Base-by-base conservation (phyloP, 1,140 invertebrate genomes). In the Pogonomyrmex barbatus region DNA sequence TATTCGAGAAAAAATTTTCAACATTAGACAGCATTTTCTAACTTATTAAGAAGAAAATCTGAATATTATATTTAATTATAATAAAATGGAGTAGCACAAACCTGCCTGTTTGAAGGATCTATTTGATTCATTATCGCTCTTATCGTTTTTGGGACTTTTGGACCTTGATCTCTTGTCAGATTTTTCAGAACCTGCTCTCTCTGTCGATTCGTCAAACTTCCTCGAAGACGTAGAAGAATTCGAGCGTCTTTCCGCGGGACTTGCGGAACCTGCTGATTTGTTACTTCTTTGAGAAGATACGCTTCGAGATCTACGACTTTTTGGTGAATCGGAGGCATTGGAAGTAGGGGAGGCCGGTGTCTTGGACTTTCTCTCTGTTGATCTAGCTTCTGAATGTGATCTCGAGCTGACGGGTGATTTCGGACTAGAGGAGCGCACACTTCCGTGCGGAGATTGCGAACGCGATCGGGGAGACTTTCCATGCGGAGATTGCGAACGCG, bases 191-290 rank as follows among this genome's bases (percentile, higher is more conserved):
- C 65, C 84, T 76, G 24, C 70, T 71, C 12, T 82, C 83, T 90
- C 73, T 47, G 50, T 63, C 0, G 87, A 79, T 5, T 65, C 58
- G 45, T 86, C 91, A 60, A 89, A 83, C 5, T 91, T 92, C 56
- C 87, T 83, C 14, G 81, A 65, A 36, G 93, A 95, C 89, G 95
- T 95, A 30, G 95, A 96, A 50, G 96, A 96, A 78, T 96, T 96
- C 3, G 96, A 96, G 71, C 95, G 93, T 84, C 95, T 96, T 52
- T 88, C 95, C 93, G 77, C 94, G 92, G 10, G 93, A 89, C 92
- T 93, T 17, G 56, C 73, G 3, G 58, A 86, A 36, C 65, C 56
- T 1, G 78, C 82, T 17, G 89, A 93, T 62, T 82, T 90, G 10
- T 90, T 91, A 17, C 77, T 88, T 30, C 71, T 79, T 8, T 86